Evolutionary conservation across 1,140 invertebrate species (phyloP), one percentile per base, ranked within the genome.

Genomic region (Nomia melanderi): DNA sequence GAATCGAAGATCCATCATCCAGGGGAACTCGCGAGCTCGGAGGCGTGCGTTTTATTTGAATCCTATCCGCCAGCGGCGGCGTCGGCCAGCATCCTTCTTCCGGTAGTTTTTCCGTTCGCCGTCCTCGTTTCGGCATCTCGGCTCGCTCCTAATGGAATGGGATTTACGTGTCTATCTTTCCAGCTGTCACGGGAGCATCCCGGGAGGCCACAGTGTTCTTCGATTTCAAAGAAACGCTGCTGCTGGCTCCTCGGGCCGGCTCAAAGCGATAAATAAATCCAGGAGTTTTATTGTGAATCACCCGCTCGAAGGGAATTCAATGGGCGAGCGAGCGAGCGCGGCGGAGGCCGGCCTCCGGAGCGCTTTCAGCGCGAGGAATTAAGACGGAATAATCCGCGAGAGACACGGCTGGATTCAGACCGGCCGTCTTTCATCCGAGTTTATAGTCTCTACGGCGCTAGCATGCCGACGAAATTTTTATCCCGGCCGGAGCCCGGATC

Each of bases 121-220:
- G 17, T 64, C n/a, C 11, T 25, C 41, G 17, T 31, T 20, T 20
- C 39, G 11, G 50, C 27, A 29, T 47, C 47, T 47, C 67, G 57
- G 39, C 33, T 54, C 63, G 12, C n/a, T 50, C 57, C 54, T 83
- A 83, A 83, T 83, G 81, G 80, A 82, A 83, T 65, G 76, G 76
- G 79, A 83, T 82, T 83, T 82, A 78, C 80, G 70, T 82, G 81
- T 83, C 81, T 82, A 82, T 82, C 75, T 54, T 74, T 53, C 29
- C 44, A 73, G 79, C 81, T 83, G 81, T 82, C 81, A 77, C 67
- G 81, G 72, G 67, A 81, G 67, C 78, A 70, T 78, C 69, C 62
- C 65, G 44, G 41, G 50, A 64, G 33, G 47, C 71, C 41, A 20
- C 63, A 31, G 33, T 63, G 79, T 73, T 72, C 66, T 78, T 77